Base-by-base conservation (phyloP, 2,888 invertebrate species). In the Hydriomena furcata region DNA sequence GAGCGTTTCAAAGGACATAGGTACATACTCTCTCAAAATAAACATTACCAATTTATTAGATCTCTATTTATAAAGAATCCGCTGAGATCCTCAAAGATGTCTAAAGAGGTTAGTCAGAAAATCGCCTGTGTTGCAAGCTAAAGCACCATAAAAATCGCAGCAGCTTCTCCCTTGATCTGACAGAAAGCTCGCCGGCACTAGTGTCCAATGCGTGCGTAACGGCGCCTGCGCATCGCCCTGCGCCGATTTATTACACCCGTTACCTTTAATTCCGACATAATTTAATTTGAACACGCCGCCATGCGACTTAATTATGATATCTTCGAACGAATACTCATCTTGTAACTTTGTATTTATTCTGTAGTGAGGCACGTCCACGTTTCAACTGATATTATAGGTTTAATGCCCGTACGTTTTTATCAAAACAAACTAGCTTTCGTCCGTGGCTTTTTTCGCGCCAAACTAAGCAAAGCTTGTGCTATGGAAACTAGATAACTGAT, bases 211-310 rank as follows among this genome's bases (percentile, higher is more conserved):
- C 48, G 42, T 73, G 79, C 79, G 82, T 78, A 79, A 78, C 79
- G 73, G 79, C 79, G 79, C 77, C 75, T 68, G 75, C 70, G 70
- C 73, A 65, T 56, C 66, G 63, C 60, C 31, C 53, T 49, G 34
- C 60, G 43, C 63, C 72, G 76, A 82, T 82, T 82, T 83, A 82
- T 75, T 66, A 61, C 73, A 65, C 71, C 73, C 72, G 70, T 82
- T 78, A 82, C 76, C 71, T 83, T 84, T 84, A 80, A 84, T 82
- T 81, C 71, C 65, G 73, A 82, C 82, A 84, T 85, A 84, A 85
- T 81, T 84, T 84, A 81, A 83, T 82, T 82, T 79, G 76, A 84
- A 84, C 84, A 84, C 75, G 81, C 72, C 76, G 71, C 78, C 63
- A 61, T 58, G 64, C 62, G 76, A 71, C 79, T 82, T 84, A 83